Evolutionary conservation across 2,113 vertebrate genomes (phyloP).

Genomic region (Anhinga anhinga): DNA sequence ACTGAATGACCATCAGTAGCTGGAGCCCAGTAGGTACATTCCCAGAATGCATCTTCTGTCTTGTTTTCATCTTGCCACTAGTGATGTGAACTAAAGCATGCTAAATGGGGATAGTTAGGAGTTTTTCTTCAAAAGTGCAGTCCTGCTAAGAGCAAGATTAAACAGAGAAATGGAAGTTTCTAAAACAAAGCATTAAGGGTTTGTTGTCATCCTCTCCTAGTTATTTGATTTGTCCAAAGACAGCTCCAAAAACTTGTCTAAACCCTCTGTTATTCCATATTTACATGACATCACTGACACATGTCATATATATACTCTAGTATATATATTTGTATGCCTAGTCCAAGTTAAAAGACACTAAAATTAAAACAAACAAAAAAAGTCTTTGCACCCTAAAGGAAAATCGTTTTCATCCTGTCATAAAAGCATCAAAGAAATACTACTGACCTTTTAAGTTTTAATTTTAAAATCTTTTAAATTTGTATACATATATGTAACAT

Average conservation of each 20-base stretch:
- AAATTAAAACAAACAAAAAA: not conserved
- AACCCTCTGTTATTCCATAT: not conserved
- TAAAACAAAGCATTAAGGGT: not conserved
- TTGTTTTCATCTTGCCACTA: not conserved
- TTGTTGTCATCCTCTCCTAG: not conserved
- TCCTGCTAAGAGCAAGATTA: not conserved
- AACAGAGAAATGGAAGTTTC: not conserved
- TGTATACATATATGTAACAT: no score
- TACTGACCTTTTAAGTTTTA: not conserved
- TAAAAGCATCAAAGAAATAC: not conserved
- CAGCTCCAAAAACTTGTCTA: not conserved
- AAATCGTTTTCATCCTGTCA: not conserved
- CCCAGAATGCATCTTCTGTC: not conserved
- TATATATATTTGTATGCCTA: no score
- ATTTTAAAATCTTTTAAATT: not conserved
- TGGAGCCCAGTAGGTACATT: not conserved
- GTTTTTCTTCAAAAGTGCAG: not conserved
- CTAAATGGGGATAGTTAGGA: not conserved
- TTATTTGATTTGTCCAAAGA: not conserved
- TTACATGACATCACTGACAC: not conserved
- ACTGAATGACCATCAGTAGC: not conserved
- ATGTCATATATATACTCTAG: no score
- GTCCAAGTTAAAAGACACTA: not conserved
- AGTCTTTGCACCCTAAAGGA: not conserved
- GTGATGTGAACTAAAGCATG: not conserved